Percentiles rank a stretch among this genome's conserved stretches.
Conservation (phyloP, 2,113 vertebrate species). For the Gallinago undulata region DNA sequence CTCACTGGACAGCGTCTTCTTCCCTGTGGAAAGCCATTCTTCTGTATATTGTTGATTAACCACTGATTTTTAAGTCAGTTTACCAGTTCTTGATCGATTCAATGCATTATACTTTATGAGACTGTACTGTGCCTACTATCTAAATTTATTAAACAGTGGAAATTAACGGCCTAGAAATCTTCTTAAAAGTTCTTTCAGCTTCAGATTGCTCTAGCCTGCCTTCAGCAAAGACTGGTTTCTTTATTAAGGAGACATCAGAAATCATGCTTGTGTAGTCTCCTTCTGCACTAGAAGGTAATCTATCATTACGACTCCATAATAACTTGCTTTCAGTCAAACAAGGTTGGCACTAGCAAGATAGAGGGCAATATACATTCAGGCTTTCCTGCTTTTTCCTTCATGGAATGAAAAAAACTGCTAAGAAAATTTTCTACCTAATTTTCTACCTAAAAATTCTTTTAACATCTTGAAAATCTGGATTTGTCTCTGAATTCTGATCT, state of each 20-base stretch:
- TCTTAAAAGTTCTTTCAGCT: neutral
- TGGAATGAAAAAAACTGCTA: neutral
- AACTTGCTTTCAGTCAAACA: neutral
- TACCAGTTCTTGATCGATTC: neutral
- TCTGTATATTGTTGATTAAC: neutral
- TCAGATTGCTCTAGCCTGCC: neutral
- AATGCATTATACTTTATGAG: neutral
- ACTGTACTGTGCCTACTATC: neutral
- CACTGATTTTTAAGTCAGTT: neutral
- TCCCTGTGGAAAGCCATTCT: neutral
- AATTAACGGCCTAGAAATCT: neutral
- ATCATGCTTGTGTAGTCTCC: neutral
- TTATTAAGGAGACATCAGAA: slow-evolving; percentile 3
- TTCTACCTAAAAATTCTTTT: neutral
- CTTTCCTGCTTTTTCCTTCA: neutral
- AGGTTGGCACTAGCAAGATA: neutral
- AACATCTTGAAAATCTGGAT: neutral
- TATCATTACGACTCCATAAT: neutral
- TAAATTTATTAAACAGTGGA: slow-evolving; percentile 21
- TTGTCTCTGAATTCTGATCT: neutral
- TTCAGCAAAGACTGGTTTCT: neutral
- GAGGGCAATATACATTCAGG: neutral
- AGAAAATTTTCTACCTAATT: neutral
- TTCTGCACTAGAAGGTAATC: neutral
- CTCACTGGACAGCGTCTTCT: neutral